phyloP scores from a whole-genome alignment of 2,888 invertebrate species.

The Eulithis prunata region DNA sequence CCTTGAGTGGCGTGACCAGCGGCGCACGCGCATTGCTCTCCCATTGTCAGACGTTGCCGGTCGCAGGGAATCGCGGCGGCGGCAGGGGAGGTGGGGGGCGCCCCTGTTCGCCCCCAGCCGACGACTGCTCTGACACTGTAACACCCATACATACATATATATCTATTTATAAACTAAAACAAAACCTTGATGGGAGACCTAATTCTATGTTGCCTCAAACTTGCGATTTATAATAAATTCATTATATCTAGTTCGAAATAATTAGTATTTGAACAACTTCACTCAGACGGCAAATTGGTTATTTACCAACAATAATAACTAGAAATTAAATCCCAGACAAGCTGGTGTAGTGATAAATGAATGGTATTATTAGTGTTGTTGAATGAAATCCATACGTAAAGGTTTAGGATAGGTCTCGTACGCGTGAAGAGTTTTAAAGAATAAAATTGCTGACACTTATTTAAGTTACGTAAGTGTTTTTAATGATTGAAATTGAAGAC shows the following conservation, averaged over 20 bases:
- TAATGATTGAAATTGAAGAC: constrained; percentile 7
- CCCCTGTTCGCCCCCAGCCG: constrained; percentile 87
- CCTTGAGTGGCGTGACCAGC: constrained; percentile 85
- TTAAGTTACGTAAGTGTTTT: constrained; percentile 14
- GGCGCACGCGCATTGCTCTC: constrained; percentile 85
- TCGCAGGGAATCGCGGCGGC: constrained; percentile 91
- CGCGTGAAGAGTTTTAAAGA: not conserved
- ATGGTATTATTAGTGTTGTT: not conserved
- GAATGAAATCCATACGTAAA: constrained; percentile 9
- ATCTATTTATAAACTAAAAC: constrained; percentile 1
- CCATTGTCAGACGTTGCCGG: constrained; percentile 92
- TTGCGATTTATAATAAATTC: not conserved
- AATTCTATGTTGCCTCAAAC: not conserved
- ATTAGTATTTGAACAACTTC: no score
- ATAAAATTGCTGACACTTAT: constrained; percentile 1
- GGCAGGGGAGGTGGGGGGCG: constrained; percentile 93
- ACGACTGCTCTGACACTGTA: constrained; percentile 95
- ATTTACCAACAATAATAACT: not conserved
- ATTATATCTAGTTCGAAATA: no score
- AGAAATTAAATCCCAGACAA: not conserved
- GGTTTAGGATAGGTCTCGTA: constrained; percentile 7
- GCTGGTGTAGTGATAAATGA: not conserved
- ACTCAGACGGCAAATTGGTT: no score
- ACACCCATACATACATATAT: not conserved
- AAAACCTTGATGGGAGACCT: not conserved